phyloP scores from a whole-genome alignment of 2,888 invertebrate species.

The Sisyra nigra region DNA sequence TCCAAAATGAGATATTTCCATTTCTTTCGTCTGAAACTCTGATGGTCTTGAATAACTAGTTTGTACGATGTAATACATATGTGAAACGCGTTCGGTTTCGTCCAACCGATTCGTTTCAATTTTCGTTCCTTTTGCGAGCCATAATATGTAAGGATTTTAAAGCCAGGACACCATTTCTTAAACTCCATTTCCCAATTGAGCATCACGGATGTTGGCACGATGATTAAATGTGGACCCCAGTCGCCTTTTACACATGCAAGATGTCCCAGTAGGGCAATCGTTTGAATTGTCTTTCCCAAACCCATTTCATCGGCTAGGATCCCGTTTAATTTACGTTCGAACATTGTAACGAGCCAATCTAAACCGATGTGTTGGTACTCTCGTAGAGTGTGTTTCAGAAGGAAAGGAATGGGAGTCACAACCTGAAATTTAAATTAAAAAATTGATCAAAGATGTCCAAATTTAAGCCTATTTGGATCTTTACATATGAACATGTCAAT shows the following conservation, averaged over 20 bases:
- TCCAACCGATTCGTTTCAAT: slow-evolving; percentile 86
- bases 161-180: slow-evolving; percentile 99
- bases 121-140: slow-evolving; percentile 93
- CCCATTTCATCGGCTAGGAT: slow-evolving; percentile 97
- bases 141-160: slow-evolving; percentile 97
- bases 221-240: slow-evolving; percentile 98
- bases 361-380: slow-evolving; percentile 97
- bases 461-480: background rate
- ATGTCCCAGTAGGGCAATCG: slow-evolving; percentile 86
- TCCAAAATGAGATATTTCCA: slow-evolving; percentile 98
- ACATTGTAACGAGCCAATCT: slow-evolving; percentile 95
- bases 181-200: slow-evolving; percentile 99
- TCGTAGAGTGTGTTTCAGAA: slow-evolving; percentile 76
- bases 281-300: slow-evolving; percentile 93
- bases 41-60: slow-evolving; percentile 95
- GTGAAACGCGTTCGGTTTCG: slow-evolving; percentile 95
- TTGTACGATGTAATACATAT: slow-evolving; percentile 97
- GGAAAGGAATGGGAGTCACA: slow-evolving; percentile 82
- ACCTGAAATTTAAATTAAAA: slow-evolving; percentile 34
- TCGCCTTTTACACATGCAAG: slow-evolving; percentile 80
- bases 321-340: slow-evolving; percentile 86
- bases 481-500: too few relatives aligned
- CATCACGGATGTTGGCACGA: slow-evolving; percentile 98
- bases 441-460: slow-evolving; percentile 10
- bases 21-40: slow-evolving; percentile 89